Conservation (phyloP, 2,888 invertebrate species). For the Callimorpha dominula region DNA sequence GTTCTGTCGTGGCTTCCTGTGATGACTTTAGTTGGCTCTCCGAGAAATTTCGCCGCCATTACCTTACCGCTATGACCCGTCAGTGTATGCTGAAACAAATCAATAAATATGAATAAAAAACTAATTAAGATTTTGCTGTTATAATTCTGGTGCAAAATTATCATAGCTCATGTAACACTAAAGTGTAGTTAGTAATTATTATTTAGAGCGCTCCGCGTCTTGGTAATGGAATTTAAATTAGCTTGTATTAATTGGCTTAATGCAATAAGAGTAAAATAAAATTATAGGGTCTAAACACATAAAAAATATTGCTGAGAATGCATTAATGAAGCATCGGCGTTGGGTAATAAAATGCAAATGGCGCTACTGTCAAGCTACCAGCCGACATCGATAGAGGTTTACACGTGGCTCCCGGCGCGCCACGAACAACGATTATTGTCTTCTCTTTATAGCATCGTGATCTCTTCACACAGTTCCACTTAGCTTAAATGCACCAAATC, state of each 20-base stretch:
- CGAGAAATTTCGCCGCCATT: conserved; percentile 98
- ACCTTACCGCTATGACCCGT: conserved; percentile 99
- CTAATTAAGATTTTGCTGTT: conserved; percentile 5
- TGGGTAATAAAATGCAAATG: conserved; percentile 55
- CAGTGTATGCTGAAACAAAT: conserved; percentile 91
- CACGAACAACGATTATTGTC: conserved; percentile 74
- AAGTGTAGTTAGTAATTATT: conserved; percentile 25
- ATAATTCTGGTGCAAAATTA: conserved; percentile 14
- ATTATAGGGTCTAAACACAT: conserved; percentile 8
- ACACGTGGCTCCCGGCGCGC: conserved; percentile 65
- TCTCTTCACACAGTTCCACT: conserved; percentile 66
- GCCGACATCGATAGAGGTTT: conserved; percentile 60
- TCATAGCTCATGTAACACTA: conserved; percentile 17
- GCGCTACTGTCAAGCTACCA: conserved; percentile 59
- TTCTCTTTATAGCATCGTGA: conserved; percentile 74
- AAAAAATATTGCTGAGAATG: conserved; percentile 12
- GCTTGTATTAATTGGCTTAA: conserved; percentile 10
- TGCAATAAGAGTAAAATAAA: conserved; percentile 8
- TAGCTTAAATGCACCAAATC: conserved; percentile 56
- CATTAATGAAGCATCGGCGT: conserved; percentile 29
- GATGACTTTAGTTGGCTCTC: conserved; percentile 96
- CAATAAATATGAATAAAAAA: conserved; percentile 6
- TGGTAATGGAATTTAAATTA: conserved; percentile 29
- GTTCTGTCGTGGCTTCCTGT: conserved; percentile 99
- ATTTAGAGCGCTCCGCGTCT: conserved; percentile 11